Conservation (phyloP, 2,888 invertebrate species). For the Ectropis crepuscularia region DNA sequence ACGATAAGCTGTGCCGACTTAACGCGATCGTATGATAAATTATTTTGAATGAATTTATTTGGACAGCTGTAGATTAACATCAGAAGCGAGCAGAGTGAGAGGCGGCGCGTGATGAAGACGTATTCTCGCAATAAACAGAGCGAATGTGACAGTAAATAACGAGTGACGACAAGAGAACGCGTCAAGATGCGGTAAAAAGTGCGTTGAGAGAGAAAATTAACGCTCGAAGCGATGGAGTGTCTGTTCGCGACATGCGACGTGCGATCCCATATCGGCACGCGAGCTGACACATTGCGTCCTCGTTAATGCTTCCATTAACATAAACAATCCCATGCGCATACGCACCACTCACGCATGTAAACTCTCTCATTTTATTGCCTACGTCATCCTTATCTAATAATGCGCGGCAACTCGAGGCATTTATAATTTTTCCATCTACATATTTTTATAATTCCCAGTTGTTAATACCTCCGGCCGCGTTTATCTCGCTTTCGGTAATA, state of each 20-base stretch:
- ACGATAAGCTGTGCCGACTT: conserved; percentile 32
- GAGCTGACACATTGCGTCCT: conserved; percentile 69
- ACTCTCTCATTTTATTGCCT: conserved; percentile 45
- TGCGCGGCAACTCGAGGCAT: conserved; percentile 28
- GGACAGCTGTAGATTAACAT: conserved; percentile 50
- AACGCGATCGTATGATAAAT: conserved; percentile 46
- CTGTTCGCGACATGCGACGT: conserved; percentile 50
- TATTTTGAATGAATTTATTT: conserved; percentile 51
- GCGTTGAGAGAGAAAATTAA: conserved; percentile 63
- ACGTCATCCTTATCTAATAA: conserved; percentile 33
- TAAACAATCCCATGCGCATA: conserved; percentile 57
- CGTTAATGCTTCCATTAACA: conserved; percentile 68
- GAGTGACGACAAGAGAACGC: conserved; percentile 51
- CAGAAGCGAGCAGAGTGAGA: conserved; percentile 18
- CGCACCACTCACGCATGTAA: conserved; percentile 52
- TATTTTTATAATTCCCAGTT: conserved; percentile 51
- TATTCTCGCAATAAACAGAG: conserved; percentile 51
- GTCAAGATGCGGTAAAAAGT: conserved; percentile 56
- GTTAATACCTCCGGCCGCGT: conserved; percentile 72
- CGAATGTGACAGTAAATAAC: conserved; percentile 62
- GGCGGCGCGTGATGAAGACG: conserved; percentile 58
- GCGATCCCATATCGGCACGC: conserved; percentile 74
- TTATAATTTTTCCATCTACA: conserved; percentile 36
- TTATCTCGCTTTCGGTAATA: conserved; percentile 83
- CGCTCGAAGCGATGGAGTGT: conserved; percentile 49